Evolutionary conservation across 2,888 invertebrate species (phyloP).

Genomic region (Cosmia pyralina): DNA sequence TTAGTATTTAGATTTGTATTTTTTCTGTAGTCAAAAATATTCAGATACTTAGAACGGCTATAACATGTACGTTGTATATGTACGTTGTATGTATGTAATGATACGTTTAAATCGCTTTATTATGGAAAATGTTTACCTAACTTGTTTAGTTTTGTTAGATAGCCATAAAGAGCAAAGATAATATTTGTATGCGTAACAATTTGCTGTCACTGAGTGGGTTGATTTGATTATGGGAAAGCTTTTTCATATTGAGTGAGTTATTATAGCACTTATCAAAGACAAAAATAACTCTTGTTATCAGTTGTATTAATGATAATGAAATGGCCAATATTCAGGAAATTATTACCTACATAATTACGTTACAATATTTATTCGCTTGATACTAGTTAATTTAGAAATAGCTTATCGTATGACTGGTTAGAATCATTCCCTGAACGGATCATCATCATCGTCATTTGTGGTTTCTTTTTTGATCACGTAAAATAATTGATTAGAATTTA

Average conservation of each 20-base stretch:
- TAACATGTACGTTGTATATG: too few species aligned
- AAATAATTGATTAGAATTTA: too few species aligned
- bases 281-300: constrained; percentile 6
- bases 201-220: constrained; percentile 4
- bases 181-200: constrained; percentile 2
- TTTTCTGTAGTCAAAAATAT: not conserved
- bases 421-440: too few species aligned
- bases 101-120: not conserved
- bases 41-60: too few species aligned
- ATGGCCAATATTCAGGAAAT: not conserved
- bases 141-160: constrained; percentile 7
- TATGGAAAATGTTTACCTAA: constrained; percentile 5
- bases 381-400: too few species aligned
- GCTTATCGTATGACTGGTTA: not conserved
- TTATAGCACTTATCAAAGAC: constrained; percentile 15
- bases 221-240: constrained; percentile 1
- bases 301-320: not conserved
- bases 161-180: constrained; percentile 15
- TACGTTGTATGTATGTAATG: not conserved
- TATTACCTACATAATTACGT: not conserved
- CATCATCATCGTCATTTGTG: too few species aligned
- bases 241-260: constrained; percentile 11
- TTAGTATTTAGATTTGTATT: not conserved
- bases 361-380: not conserved
- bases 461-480: too few species aligned